Evolutionary conservation across 2,888 invertebrate genomes (phyloP).

Genomic region (Tachina fera): DNA sequence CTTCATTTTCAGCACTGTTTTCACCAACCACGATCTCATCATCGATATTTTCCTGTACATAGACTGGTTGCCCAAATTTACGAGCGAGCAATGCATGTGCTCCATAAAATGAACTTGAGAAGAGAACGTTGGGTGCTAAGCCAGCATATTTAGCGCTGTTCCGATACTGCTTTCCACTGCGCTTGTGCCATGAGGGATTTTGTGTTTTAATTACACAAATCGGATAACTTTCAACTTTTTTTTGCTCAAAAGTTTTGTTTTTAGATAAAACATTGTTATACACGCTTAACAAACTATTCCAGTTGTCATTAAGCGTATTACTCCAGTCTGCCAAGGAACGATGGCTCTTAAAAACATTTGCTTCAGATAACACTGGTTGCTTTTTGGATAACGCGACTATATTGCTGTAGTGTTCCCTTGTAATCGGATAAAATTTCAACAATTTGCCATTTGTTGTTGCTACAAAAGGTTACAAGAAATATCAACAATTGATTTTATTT

Average conservation of each 20-base stretch:
- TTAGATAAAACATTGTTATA: background rate
- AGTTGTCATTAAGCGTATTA: background rate
- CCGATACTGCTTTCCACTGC: background rate
- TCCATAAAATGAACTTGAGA: background rate
- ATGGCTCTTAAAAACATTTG: background rate
- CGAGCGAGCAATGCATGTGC: background rate
- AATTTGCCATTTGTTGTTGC: conserved; percentile 46
- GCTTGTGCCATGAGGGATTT: background rate
- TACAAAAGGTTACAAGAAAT: background rate
- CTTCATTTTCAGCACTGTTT: background rate
- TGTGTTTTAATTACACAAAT: conserved; percentile 2
- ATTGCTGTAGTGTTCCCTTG: conserved; percentile 21
- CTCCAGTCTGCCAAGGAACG: conserved; percentile 12
- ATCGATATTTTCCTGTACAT: background rate
- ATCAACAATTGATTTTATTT: background rate
- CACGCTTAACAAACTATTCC: background rate
- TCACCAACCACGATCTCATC: background rate
- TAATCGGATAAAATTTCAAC: conserved; percentile 55
- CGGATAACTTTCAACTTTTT: background rate
- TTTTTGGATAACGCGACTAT: background rate
- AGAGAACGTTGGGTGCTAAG: background rate
- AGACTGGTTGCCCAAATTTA: background rate
- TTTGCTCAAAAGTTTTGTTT: background rate
- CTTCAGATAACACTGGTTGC: background rate
- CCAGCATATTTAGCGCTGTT: background rate